A percentile compares a stretch with the other conserved stretches of the same genome.
Conservation (phyloP, 1,140 invertebrate species). For the Nasonia vitripennis region DNA sequence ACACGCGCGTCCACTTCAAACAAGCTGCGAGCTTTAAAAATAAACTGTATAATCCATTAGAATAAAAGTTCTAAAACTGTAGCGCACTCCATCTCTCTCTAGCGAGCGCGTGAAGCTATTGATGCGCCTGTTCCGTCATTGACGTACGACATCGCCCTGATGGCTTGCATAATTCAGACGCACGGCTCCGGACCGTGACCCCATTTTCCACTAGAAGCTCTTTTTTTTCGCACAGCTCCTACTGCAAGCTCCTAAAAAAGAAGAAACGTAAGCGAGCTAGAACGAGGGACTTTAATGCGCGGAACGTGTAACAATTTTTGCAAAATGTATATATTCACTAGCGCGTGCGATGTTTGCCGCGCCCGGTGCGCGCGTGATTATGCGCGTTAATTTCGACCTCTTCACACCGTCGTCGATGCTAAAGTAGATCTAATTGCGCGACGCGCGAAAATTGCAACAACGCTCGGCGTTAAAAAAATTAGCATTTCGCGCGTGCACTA, state of each 20-base stretch:
- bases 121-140: constrained; percentile 21
- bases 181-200: not conserved
- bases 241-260: not conserved
- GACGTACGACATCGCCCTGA: not conserved
- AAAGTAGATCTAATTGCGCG: not conserved
- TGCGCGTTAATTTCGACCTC: constrained; percentile 6
- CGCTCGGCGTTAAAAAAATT: not conserved
- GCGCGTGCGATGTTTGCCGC: not conserved
- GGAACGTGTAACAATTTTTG: constrained; percentile 33
- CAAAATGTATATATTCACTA: constrained; percentile 3
- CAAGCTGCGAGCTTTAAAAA: no score
- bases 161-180: constrained; percentile 31
- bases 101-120: not conserved
- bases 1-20: no score
- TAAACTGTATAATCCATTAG: no score
- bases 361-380: not conserved
- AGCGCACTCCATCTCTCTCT: not conserved
- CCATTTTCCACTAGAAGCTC: not conserved
- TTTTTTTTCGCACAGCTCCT: not conserved
- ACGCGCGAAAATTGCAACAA: not conserved
- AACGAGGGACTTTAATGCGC: not conserved
- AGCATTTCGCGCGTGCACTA: not conserved
- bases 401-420: not conserved
- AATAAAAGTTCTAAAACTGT: not conserved
- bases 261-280: not conserved